A percentile compares a stretch with the other conserved stretches of the same genome.
Conservation (phyloP, 2,797 vertebrate species). For the Australoheros facetus region DNA sequence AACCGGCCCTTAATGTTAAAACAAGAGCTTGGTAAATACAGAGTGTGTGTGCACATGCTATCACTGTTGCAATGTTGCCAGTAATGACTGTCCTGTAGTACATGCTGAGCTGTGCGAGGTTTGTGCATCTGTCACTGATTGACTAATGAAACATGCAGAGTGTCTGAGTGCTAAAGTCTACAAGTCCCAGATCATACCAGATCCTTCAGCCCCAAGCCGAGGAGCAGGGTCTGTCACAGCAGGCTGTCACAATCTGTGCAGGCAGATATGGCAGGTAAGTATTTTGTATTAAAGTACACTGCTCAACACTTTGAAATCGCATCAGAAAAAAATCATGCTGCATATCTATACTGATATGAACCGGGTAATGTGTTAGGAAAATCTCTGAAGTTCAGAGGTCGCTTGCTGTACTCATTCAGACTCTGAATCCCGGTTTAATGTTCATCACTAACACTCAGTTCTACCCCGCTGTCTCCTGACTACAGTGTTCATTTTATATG, state of each 20-base stretch:
- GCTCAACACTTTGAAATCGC: too few species aligned
- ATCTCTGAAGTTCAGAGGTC: not conserved
- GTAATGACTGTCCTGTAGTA: not conserved
- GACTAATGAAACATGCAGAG: constrained; percentile 2
- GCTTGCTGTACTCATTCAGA: not conserved
- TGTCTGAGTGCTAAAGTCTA: not conserved
- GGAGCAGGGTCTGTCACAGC: not conserved
- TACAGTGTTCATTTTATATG: not conserved
- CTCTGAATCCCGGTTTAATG: not conserved
- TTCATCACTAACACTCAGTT: not conserved
- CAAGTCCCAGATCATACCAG: not conserved
- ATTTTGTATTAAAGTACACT: not conserved
- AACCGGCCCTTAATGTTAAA: not conserved
- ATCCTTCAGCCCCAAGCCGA: not conserved
- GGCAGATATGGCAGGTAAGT: not conserved
- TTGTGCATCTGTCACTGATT: constrained; percentile 49
- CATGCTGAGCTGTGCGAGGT: not conserved
- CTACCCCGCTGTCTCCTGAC: not conserved
- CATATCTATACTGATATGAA: too few species aligned
- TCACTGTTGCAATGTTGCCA: not conserved
- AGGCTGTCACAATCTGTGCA: not conserved
- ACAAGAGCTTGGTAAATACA: not conserved
- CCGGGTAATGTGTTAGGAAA: too few species aligned
- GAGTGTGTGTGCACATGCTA: not conserved
- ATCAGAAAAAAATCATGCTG: too few species aligned